A percentile compares a stretch with the other conserved stretches of the same genome.
Conservation (phyloP, 2,113 vertebrate species). For the Muntiacus muntjak region DNA sequence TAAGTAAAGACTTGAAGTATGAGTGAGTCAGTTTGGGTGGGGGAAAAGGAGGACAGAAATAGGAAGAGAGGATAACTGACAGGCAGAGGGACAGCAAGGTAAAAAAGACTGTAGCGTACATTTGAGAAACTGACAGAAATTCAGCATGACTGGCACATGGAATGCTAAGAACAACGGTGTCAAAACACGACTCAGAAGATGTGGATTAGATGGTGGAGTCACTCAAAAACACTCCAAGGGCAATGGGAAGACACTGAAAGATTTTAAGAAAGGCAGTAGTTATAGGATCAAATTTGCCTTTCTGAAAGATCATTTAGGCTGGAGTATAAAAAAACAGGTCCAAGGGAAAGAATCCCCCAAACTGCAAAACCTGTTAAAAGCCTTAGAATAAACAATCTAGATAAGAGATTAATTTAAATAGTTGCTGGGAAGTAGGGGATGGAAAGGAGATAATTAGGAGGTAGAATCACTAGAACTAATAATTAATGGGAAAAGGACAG, state of each 20-base stretch:
- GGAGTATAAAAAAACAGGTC: not conserved
- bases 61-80: not conserved
- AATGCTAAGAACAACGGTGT: not conserved
- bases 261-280: not conserved
- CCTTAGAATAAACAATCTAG: not conserved
- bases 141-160: not conserved
- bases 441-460: not conserved
- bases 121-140: slow-evolving; percentile 7
- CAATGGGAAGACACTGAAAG: not conserved
- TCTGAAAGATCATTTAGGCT: not conserved
- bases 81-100: not conserved
- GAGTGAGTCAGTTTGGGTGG: not conserved
- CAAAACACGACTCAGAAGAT: not conserved
- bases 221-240: not conserved
- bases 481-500: not conserved
- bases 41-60: not conserved
- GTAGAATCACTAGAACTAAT: not conserved
- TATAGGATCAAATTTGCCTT: not conserved
- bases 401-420: not conserved
- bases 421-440: not conserved
- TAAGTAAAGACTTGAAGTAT: not conserved
- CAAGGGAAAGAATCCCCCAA: not conserved
- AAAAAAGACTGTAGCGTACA: not conserved
- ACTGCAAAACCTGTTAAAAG: not conserved
- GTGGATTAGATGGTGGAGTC: not conserved